Evolutionary conservation across 2,888 invertebrate genomes (phyloP), one percentile per base, ranked within the genome.

Genomic region (Alsophila aescularia): DNA sequence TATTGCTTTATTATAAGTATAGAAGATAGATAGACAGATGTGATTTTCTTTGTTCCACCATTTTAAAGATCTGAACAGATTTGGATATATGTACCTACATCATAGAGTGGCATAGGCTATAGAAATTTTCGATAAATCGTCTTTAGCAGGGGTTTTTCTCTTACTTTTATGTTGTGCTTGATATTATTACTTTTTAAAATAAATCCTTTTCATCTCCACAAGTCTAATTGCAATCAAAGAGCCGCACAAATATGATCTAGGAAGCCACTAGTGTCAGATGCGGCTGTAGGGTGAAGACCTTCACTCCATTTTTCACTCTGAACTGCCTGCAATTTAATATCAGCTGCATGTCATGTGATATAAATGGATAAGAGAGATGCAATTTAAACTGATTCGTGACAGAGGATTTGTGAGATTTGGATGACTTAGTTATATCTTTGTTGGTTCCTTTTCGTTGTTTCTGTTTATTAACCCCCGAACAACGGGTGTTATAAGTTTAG

Each of bases 291-390:
- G 14, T 16, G 49, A 42, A 64, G 64, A 62, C 63, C 56, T 27
- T 47, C 49, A 58, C 60, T 75, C 73, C 76, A 83, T 82, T 81
- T 80, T 79, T 83, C 83, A 81, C 73, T 69, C 56, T 59, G 57
- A 62, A 64, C 62, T 65, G 62, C 63, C 54, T 70, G 65, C 71
- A 79, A 75, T 83, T 83, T 84, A 84, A 83, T 84, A 84, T 80
- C 79, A 77, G 64, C 70, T 63, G 64, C 72, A 73, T 75, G 72
- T 73, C 78, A 75, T 71, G 73, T 77, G 78, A 75, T 82, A 83
- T 83, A 78, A 83, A 83, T 83, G 82, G 74, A 73, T 67, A 69
- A 63, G 67, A 49, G 65, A 57, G 63, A 58, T 69, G 62, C 62
- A 42, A 58, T 60, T 66, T 58, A 62, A 62, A 60, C 63, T 61